Conservation (phyloP, 2,113 vertebrate genomes). For the Chrysemys picta region DNA sequence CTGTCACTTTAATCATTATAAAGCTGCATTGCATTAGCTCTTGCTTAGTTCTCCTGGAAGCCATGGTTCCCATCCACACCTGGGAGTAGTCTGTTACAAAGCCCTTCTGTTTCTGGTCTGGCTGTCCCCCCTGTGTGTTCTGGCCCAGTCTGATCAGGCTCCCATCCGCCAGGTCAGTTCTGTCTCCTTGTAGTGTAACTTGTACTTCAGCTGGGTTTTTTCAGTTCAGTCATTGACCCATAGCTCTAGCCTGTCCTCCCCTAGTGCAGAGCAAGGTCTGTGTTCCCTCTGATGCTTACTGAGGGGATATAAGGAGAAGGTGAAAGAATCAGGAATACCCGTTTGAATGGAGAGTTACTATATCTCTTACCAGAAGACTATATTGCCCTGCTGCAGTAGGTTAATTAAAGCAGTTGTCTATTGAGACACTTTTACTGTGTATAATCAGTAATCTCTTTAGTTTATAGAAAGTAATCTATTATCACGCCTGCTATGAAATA, state of each 20-base stretch:
- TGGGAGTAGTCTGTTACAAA: not conserved
- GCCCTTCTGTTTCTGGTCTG: not conserved
- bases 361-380: not conserved
- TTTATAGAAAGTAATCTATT: constrained; percentile 41
- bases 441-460: constrained; percentile 44
- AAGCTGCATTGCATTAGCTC: no score
- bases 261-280: not conserved
- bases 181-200: not conserved
- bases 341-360: not conserved
- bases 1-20: no score
- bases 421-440: not conserved
- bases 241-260: not conserved
- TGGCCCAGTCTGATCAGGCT: not conserved
- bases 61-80: not conserved
- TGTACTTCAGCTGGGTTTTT: rapidly evolving
- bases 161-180: rapidly evolving
- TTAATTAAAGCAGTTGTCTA: not conserved
- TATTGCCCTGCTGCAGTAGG: not conserved
- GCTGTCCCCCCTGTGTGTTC: not conserved
- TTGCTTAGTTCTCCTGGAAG: not conserved
- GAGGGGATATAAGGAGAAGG: not conserved
- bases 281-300: not conserved
- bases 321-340: not conserved
- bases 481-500: not conserved
- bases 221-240: not conserved